Evolutionary conservation across 2,113 vertebrate genomes (phyloP).

Genomic region (Pygoscelis adeliae): DNA sequence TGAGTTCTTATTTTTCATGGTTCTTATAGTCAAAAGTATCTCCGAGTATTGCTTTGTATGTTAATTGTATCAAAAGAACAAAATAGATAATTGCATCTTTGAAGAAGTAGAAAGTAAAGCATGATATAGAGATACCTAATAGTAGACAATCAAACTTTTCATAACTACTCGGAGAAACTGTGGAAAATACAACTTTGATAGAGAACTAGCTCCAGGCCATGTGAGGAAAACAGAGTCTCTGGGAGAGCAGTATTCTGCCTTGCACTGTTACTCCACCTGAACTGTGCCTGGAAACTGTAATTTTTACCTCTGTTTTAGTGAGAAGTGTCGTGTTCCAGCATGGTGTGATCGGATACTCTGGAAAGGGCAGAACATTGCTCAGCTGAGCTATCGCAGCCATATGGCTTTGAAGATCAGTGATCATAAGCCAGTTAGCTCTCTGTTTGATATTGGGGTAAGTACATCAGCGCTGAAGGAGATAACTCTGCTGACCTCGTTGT

Average conservation of each 20-base stretch:
- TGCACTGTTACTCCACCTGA: fast-evolving
- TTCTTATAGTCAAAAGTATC: neutral
- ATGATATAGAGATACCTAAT: neutral
- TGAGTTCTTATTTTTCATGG: neutral
- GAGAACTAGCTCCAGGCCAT: neutral
- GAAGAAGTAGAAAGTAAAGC: neutral
- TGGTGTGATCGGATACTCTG: constrained; percentile 97
- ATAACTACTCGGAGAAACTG: neutral
- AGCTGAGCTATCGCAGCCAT: constrained; percentile 90
- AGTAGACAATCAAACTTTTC: neutral
- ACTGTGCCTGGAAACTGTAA: neutral
- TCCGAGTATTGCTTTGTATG: neutral
- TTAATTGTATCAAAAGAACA: neutral
- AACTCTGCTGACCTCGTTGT: neutral
- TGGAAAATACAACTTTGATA: neutral
- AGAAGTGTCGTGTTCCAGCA: constrained; percentile 92
- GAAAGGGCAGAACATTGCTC: constrained; percentile 86
- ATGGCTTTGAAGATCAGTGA: constrained; percentile 93
- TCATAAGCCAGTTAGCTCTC: constrained; percentile 95
- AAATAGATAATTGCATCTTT: neutral
- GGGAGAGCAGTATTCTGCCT: neutral
- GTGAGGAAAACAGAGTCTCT: neutral
- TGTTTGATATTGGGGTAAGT: constrained; percentile 88
- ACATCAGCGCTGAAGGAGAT: neutral
- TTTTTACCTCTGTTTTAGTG: constrained; percentile 70